Evolutionary conservation across 2,888 invertebrate genomes (phyloP), one percentile per base, ranked within the genome.

Genomic region (Melikaiella ostensackeni): DNA sequence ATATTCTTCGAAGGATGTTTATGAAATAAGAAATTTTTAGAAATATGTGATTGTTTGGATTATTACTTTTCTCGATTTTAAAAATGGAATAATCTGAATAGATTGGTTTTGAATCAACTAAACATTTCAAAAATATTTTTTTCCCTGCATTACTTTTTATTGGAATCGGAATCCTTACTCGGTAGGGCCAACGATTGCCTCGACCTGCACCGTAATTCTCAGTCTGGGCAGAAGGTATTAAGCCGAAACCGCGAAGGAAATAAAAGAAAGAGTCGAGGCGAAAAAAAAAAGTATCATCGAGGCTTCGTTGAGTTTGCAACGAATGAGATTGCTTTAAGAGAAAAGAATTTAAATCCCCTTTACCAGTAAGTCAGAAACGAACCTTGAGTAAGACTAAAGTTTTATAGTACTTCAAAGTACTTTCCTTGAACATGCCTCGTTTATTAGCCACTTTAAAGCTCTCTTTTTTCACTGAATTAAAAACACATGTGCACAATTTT

Each of bases 181-280:
- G 16, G 42, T 42, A 27, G 16, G 42, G 27, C 46, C 42, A 70
- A 70, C 70, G 70, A 70, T 70, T n/a, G 21, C n/a, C 33, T 50
- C n/a, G 50, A 55, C 50, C 50, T 55, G 50, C 9, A 55, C 50
- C 30, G 50, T 70, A 70, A 70, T 70, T 70, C 50, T 70, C 70
- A n/a, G 46, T 30, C 70, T 70, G 30, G 50, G n/a, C 46, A 30
- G 70, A 50, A 55, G n/a, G 70, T 70, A 70, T 70, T 70, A 70
- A 46, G 46, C 70, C 46, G 30, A 70, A 70, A 70, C 70, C 70
- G 30, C 70, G 50, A 70, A 55, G 50, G n/a, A 38, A 42, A 38
- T 19, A 66, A 70, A 50, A 16, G 33, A 38, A 63, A 63, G 35
- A 63, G n/a, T 35, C 35, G 5, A 63, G 50, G 50, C 16, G 1